Evolutionary conservation across 2,888 invertebrate genomes (phyloP).

Genomic region (Aphidoletes aphidimyza): DNA sequence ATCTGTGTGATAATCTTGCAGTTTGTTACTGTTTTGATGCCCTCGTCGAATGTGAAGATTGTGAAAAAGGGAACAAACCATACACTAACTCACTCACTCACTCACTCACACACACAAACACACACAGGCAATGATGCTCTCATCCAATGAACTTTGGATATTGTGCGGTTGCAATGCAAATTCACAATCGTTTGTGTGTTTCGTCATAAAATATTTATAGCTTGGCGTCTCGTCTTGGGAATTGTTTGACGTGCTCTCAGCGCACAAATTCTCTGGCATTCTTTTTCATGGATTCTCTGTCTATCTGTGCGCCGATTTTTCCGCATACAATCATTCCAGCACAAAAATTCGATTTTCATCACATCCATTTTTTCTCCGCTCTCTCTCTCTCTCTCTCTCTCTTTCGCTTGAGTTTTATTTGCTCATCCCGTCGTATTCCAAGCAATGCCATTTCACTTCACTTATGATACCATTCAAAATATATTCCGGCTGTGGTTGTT

Average conservation of each 20-base stretch:
- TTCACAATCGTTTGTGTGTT: constrained; percentile 36
- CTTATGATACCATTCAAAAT: not conserved
- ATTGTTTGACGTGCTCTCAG: constrained; percentile 5
- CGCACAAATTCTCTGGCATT: not conserved
- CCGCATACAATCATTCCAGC: not conserved
- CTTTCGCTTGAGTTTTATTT: no score
- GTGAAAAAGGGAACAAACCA: not conserved
- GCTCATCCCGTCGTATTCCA: not conserved
- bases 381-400: not conserved
- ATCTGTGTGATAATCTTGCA: not conserved
- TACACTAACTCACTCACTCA: no score
- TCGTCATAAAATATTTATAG: constrained; percentile 44
- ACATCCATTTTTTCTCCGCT: not conserved
- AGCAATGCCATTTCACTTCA: not conserved
- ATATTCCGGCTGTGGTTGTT: not conserved
- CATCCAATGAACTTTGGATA: constrained; percentile 42
- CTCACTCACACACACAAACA: no score
- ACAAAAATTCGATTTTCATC: constrained; percentile 38
- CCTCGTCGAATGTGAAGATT: not conserved
- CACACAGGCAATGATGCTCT: no score
- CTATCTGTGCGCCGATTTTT: not conserved
- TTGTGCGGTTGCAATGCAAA: constrained; percentile 32
- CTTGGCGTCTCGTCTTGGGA: constrained; percentile 51
- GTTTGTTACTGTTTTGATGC: not conserved
- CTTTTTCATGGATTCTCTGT: not conserved